Evolutionary conservation across 2,113 vertebrate species (phyloP).

Genomic region (Alethe castanea): DNA sequence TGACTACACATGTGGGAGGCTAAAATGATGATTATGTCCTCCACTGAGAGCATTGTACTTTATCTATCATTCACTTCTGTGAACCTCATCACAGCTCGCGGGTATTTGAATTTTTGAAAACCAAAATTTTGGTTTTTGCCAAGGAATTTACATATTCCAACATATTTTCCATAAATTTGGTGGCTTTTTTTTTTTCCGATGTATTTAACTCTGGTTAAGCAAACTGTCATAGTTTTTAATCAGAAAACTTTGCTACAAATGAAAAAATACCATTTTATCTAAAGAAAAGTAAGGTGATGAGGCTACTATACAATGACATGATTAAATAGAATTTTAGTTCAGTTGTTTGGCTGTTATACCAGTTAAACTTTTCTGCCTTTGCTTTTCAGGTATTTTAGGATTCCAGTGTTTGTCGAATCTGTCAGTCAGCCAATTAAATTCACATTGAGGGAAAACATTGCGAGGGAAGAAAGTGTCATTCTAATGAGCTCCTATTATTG

Average conservation of each 20-base stretch:
- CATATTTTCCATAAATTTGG: not conserved
- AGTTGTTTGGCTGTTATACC: not conserved
- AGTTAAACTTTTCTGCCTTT: not conserved
- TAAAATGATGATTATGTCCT: not conserved
- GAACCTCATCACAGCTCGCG: not conserved
- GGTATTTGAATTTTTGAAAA: not conserved
- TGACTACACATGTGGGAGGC: not conserved
- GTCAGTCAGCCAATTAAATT: slow-evolving; percentile 50
- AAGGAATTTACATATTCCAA: not conserved
- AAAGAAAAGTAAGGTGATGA: not conserved
- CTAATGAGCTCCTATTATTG: slow-evolving; percentile 52
- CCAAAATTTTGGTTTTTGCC: not conserved
- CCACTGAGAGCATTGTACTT: not conserved
- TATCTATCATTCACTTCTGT: not conserved
- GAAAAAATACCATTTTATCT: not conserved
- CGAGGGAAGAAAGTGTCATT: not conserved
- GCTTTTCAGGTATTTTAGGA: not conserved
- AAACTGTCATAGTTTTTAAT: not conserved
- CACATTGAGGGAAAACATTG: not conserved
- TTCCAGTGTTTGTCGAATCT: not conserved
- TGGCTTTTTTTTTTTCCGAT: not conserved
- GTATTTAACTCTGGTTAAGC: not conserved
- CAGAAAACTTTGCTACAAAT: not conserved
- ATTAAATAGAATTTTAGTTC: not conserved
- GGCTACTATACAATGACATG: not conserved